Evolutionary conservation across 2,113 vertebrate genomes (phyloP), one percentile per base, ranked within the genome.

Genomic region (Coracopsis vasa): DNA sequence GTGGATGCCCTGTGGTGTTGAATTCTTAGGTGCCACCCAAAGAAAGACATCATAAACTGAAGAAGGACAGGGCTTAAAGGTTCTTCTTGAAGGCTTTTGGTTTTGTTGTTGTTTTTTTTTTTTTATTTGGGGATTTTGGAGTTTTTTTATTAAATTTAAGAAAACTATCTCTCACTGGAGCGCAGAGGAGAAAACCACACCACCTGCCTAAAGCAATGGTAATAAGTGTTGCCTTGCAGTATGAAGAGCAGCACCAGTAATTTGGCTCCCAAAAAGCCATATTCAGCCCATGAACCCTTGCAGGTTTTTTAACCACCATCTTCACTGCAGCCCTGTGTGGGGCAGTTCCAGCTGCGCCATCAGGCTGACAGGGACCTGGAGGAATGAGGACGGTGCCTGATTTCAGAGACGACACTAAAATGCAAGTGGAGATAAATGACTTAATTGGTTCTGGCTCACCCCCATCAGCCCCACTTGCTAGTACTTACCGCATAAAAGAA

Each of bases 351-450:
- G 60, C 78, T 67, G 53, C 41, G 17, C 10, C 62, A 51, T 31
- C 69, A 90, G 53, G 48, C 48, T 64, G 84, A 93, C 35, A 78
- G 78, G 33, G 17, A 31, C 27, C 35, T 24, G 7, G 17, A 81
- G 61, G 81, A 74, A 80, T 1, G 25, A 78, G 64, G 90, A 87
- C 50, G 18, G 50, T 92, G 48, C n/a, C 66, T 7, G 14, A 75
- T 70, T 90, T 94, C 70, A 88, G 84, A 91, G 25, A 33, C n/a
- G 60, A 84, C 16, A 80, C 89, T 93, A 93, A 65, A 74, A 80
- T 90, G 67, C 1, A 72, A 94, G 81, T 35, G 71, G 65, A 83
- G 87, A 85, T 82, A 95, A 97, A 96, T 88, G 28, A 94, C 24
- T 86, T 65, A 58, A 88, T 66, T 92, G 54, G 37, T 51, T 94